Percentiles rank a stretch among this genome's conserved stretches.
phyloP scores from a whole-genome alignment of 2,888 invertebrate genomes.

The Auanema freiburgensis region DNA sequence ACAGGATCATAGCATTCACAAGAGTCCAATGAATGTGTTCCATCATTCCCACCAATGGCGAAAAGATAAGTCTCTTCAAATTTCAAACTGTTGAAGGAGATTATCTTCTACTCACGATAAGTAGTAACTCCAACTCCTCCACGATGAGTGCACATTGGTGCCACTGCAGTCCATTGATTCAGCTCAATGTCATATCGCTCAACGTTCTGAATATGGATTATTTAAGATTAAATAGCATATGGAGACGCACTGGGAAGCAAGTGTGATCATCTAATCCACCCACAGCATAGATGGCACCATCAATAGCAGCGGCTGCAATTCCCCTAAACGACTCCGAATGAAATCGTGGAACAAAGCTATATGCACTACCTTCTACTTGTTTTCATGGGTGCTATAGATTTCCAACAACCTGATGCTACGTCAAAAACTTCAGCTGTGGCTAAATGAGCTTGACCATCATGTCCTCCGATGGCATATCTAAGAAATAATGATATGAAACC shows the following conservation, averaged over 20 bases:
- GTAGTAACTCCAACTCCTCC: conserved; percentile 69
- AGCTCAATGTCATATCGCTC: conserved; percentile 66
- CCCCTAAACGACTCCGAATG: too few relatives aligned
- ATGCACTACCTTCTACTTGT: conserved; percentile 48
- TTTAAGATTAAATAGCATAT: neutral
- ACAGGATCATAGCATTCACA: conserved; percentile 69
- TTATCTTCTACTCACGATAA: conserved; percentile 44
- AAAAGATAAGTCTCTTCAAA: conserved; percentile 62
- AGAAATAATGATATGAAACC: conserved; percentile 7
- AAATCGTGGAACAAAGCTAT: too few relatives aligned
- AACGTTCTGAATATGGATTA: conserved; percentile 38
- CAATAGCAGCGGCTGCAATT: conserved; percentile 68
- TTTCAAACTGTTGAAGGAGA: neutral
- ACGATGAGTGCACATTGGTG: conserved; percentile 67
- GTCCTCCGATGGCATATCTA: conserved; percentile 69
- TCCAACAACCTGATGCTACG: conserved; percentile 28
- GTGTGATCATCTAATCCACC: conserved; percentile 69
- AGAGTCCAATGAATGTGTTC: conserved; percentile 67
- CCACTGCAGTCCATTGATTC: conserved; percentile 67
- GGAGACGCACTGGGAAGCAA: conserved; percentile 65
- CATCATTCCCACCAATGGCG: conserved; percentile 69
- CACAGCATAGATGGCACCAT: conserved; percentile 68
- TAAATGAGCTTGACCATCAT: conserved; percentile 68
- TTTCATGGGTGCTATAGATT: conserved; percentile 31
- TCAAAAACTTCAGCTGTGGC: conserved; percentile 65